Conservation (phyloP, 2,888 invertebrate genomes). For the Metalampra italica region DNA sequence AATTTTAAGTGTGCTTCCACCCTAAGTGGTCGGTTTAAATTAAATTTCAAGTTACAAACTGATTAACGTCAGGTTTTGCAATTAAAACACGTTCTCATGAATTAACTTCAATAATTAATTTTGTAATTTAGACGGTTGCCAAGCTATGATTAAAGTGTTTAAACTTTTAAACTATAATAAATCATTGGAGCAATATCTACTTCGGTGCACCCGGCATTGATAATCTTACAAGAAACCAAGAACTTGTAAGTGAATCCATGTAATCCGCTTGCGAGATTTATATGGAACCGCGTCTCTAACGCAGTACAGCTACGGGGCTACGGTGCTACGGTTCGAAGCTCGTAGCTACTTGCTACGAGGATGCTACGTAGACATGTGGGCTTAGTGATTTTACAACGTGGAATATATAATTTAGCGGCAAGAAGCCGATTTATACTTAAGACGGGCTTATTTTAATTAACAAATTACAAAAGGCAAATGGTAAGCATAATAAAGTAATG, state of each 20-base stretch:
- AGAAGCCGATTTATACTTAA: background rate
- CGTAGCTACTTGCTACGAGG: constrained; percentile 28
- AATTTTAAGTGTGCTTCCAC: background rate
- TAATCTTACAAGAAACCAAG: constrained; percentile 50
- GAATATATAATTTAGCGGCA: constrained; percentile 17
- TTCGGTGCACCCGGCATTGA: constrained; percentile 49
- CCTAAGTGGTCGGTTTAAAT: constrained; percentile 3
- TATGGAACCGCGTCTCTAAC: constrained; percentile 56
- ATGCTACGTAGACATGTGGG: constrained; percentile 40
- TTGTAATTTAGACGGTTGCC: background rate
- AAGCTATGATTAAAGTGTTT: background rate
- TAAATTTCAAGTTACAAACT: constrained; percentile 8
- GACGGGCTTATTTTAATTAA: background rate
- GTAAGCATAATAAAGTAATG: background rate
- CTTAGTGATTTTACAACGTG: constrained; percentile 35
- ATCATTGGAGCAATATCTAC: background rate
- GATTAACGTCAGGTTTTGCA: constrained; percentile 8
- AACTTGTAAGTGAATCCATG: constrained; percentile 58
- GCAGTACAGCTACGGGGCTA: constrained; percentile 47
- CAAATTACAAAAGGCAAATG: background rate
- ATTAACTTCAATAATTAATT: constrained; percentile 8
- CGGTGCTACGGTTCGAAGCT: constrained; percentile 31
- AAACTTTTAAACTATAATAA: background rate
- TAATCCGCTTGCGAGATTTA: constrained; percentile 64
- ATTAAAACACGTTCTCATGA: constrained; percentile 4